Evolutionary conservation across 2,113 vertebrate genomes (phyloP).

Genomic region (Tupaia tana): DNA sequence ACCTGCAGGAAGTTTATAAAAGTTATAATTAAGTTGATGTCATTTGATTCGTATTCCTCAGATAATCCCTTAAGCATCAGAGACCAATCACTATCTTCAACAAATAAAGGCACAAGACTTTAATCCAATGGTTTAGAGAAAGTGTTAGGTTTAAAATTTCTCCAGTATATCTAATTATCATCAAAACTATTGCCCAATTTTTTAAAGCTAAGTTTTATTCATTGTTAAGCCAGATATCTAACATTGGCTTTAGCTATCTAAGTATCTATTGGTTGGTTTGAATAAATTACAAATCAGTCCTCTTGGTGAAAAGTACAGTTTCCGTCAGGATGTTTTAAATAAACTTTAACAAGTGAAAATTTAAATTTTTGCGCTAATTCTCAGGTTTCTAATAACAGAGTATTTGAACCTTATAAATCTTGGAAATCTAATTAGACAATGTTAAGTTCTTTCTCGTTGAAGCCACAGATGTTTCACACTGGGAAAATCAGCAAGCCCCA

Average conservation of each 20-base stretch:
- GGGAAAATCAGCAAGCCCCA: slow-evolving; percentile 90
- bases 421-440: slow-evolving; percentile 89
- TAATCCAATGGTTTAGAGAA: background rate
- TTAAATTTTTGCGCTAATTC: slow-evolving; percentile 83
- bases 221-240: background rate
- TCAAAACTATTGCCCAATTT: background rate
- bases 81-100: background rate
- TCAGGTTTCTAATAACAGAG: slow-evolving; percentile 84
- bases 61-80: background rate
- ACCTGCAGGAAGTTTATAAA: background rate
- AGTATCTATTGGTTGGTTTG: slow-evolving; percentile 57
- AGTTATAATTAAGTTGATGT: background rate
- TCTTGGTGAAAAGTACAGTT: slow-evolving; percentile 52
- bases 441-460: slow-evolving; percentile 87
- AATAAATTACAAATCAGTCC: slow-evolving; percentile 69
- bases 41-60: background rate
- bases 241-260: background rate
- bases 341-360: slow-evolving; percentile 79
- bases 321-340: slow-evolving; percentile 82
- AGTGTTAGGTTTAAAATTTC: background rate
- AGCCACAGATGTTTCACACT: slow-evolving; percentile 90
- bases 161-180: background rate
- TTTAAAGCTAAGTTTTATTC: background rate
- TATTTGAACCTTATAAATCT: slow-evolving; percentile 87
- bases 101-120: background rate